Percentiles rank a stretch among this genome's conserved stretches.
Conservation (phyloP, 2,888 invertebrate species). For the Stratiomys singularior region DNA sequence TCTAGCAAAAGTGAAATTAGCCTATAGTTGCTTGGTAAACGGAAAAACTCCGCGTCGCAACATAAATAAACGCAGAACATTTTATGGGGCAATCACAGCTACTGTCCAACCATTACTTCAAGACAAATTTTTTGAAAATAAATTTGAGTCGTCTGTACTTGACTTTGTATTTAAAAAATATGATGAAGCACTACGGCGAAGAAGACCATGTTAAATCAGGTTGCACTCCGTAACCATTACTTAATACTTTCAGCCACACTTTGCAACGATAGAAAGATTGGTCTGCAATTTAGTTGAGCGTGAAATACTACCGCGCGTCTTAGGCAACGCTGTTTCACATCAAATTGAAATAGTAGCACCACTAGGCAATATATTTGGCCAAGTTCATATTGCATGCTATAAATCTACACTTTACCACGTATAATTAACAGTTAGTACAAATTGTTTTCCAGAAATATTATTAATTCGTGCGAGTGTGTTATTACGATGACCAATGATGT, state of each 20-base stretch:
- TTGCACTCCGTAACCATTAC: not conserved
- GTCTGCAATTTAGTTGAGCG: conserved; percentile 5
- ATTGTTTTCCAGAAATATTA: not conserved
- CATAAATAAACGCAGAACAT: not conserved
- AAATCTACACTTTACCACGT: not conserved
- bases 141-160: not conserved
- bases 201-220: no score
- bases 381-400: conserved; percentile 1
- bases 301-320: not conserved
- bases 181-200: not conserved
- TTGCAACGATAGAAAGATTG: not conserved
- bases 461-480: not conserved
- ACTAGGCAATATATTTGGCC: not conserved
- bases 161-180: not conserved
- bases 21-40: not conserved
- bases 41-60: not conserved
- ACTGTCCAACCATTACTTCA: not conserved
- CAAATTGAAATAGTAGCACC: conserved; percentile 35
- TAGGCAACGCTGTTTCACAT: not conserved
- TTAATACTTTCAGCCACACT: not conserved
- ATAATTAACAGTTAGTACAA: not conserved
- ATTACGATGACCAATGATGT: not conserved
- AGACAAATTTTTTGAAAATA: not conserved
- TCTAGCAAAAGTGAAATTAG: conserved; percentile 21
- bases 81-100: not conserved